Conservation (phyloP, 2,113 vertebrate species). For the Globicephala melas region DNA sequence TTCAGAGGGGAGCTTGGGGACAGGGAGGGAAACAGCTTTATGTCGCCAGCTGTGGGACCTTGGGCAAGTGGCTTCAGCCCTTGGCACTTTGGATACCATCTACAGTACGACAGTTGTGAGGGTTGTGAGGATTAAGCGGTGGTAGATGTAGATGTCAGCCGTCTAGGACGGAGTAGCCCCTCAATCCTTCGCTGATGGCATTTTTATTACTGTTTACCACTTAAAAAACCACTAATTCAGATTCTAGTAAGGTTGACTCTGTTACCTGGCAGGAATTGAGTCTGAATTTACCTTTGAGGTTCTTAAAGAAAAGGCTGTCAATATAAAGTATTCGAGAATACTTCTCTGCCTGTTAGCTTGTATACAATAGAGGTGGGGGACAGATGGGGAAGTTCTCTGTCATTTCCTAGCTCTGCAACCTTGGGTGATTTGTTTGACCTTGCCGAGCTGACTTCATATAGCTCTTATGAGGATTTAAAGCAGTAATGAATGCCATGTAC, state of each 20-base stretch:
- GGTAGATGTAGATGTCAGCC: neutral
- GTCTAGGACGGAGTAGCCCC: too few relatives aligned
- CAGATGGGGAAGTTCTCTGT: neutral
- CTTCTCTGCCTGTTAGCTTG: neutral
- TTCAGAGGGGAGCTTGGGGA: neutral
- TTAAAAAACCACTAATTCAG: neutral
- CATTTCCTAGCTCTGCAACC: neutral
- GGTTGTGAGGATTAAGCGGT: neutral
- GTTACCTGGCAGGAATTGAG: neutral
- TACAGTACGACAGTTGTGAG: neutral
- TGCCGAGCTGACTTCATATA: neutral
- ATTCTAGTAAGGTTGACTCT: neutral
- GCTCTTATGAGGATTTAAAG: neutral
- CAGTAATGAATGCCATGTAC: neutral
- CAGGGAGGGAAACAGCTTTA: neutral
- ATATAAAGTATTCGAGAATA: neutral
- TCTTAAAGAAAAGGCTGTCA: neutral
- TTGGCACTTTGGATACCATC: neutral
- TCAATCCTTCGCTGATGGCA: neutral
- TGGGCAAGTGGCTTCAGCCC: neutral
- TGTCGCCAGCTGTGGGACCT: neutral
- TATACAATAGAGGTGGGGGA: neutral
- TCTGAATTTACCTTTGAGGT: neutral
- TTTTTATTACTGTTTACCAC: neutral
- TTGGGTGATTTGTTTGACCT: conserved; percentile 2